These are phyloP conservation scores for Tricholaema leucomelas DNA, from an alignment of 2,113 vertebrate species.

Conservation along the genomic window DNA sequence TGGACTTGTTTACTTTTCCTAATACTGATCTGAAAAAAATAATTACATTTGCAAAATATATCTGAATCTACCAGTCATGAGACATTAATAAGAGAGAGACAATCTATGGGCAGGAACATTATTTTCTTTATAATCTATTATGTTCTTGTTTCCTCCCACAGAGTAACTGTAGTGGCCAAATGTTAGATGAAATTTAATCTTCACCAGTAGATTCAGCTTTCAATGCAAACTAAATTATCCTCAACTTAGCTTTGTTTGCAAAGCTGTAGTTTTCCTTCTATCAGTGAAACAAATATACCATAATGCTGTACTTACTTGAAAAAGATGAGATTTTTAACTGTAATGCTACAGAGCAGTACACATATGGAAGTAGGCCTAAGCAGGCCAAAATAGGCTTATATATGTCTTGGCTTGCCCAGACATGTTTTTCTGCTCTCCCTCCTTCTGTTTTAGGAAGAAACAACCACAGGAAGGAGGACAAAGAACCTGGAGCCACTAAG, in stretches of 20 bases:
- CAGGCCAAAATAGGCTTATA: no score
- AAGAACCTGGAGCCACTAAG: no score
- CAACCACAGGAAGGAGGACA: no score
- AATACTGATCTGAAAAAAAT: constrained; percentile 30
- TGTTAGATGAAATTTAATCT: neutral
- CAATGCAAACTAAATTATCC: neutral
- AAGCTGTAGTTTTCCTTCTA: neutral
- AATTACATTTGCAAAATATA: constrained; percentile 14
- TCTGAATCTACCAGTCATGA: neutral
- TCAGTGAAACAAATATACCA: neutral
- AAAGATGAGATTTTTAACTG: neutral
- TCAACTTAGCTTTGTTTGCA: neutral
- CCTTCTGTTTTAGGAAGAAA: no score
- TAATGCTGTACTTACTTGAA: neutral
- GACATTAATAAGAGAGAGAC: neutral
- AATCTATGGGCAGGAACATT: neutral
- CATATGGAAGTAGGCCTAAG: no score
- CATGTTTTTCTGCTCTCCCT: no score
- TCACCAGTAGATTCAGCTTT: neutral
- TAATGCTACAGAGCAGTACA: neutral
- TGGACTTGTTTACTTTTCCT: constrained; percentile 23
- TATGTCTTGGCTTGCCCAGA: no score
- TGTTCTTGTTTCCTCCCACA: neutral
- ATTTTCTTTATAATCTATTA: neutral
- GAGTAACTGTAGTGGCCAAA: neutral